Conservation (phyloP, 2,113 vertebrate genomes). For the Phylloscopus trochiloides region DNA sequence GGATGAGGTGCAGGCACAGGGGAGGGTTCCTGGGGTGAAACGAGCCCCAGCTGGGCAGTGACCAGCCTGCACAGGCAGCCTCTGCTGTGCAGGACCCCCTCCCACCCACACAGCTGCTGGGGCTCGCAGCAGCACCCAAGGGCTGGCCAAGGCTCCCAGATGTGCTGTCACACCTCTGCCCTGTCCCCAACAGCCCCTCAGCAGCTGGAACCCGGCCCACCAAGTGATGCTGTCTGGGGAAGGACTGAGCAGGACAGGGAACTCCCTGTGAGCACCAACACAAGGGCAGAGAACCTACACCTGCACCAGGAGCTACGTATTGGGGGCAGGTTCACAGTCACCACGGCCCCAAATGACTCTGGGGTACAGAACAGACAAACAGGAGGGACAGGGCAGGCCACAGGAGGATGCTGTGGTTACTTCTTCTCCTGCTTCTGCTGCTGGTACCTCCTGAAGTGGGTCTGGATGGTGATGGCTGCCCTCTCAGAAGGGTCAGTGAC, state of each 20-base stretch:
- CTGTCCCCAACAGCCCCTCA: not conserved
- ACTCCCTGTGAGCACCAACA: not conserved
- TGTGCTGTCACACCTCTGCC: not conserved
- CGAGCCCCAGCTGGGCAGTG: not conserved
- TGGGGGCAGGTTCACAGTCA: not conserved
- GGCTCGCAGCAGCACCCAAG: not conserved
- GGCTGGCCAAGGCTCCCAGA: not conserved
- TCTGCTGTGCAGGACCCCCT: not conserved
- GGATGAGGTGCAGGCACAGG: not conserved
- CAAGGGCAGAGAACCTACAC: not conserved
- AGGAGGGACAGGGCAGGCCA: not conserved
- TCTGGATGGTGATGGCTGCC: slow-evolving; percentile 84
- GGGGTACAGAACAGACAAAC: not conserved
- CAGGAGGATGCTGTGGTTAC: not conserved
- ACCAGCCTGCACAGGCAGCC: fast-evolving
- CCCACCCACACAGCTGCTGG: not conserved
- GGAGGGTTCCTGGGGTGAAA: not conserved
- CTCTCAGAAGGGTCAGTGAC: slow-evolving; percentile 55
- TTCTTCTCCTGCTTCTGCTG: slow-evolving; percentile 80
- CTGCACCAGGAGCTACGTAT: not conserved
- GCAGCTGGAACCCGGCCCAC: not conserved
- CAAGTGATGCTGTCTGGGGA: not conserved
- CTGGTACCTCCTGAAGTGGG: slow-evolving; percentile 83
- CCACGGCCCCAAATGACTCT: not conserved
- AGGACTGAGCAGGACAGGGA: not conserved